Base-by-base conservation (phyloP, 2,888 invertebrate genomes). In the Heliothis peltigera region DNA sequence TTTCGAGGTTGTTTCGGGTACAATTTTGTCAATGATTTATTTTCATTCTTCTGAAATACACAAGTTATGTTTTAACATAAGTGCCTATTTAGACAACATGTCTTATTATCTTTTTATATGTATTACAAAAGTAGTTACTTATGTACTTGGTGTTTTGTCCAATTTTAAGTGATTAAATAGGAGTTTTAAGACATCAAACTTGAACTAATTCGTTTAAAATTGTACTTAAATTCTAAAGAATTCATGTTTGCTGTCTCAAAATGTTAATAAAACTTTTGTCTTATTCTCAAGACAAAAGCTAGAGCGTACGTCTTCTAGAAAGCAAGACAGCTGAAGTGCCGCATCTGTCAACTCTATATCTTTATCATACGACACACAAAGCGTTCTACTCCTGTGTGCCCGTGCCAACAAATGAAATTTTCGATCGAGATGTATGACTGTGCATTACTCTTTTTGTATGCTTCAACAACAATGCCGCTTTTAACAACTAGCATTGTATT, bases 331-430 rank as follows among this genome's bases (percentile, higher is more conserved):
- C 48, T 57, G 46, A 56, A 69, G 66, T 78, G 79, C 70, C 84
- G 65, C 76, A 84, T 87, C 84, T 81, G 81, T 87, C 78, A 82
- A 73, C 77, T 83, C 75, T 86, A 88, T 83, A 84, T 87, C 86
- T 83, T 76, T 72, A 79, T 81, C 73, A 77, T 83, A 80, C 70
- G 83, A 84, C 85, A 88, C 85, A 91, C 90, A 91, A 88, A 89
- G 87, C 83, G 84, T 83, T 84, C 69, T 78, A 79, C 82, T 76
- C 66, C 80, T 78, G 79, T 82, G 86, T 85, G 73, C 84, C 80
- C 74, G 60, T 85, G 90, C 90, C 88, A 89, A 91, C 90, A 92
- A 91, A 91, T 91, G 87, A 91, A 91, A 91, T 91, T 91, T 90
- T 87, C 88, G 88, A 92, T 91, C 91, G 91, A 91, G 89, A 91